Evolutionary conservation across 92 coral and sea anemone species (phyloP), one percentile per base, ranked within the genome.

Genomic region (Blastomussa wellsi): DNA sequence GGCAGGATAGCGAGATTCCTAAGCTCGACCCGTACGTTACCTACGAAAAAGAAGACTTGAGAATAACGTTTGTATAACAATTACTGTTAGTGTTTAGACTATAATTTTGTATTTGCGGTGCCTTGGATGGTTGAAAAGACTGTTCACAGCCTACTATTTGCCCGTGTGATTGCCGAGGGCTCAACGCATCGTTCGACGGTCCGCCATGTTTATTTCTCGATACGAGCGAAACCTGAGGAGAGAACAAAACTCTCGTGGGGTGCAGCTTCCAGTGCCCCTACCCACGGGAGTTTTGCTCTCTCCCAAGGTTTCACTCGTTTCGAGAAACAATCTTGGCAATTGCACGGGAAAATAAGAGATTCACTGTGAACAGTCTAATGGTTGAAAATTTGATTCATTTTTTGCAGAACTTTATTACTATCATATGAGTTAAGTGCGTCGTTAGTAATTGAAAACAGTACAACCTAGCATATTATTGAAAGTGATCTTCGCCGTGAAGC

Each of bases 41-140:
- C 17, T 94, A 90, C 69, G 98, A 94, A 73, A 87, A 88, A 36
- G 93, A 92, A 37, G 96, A 94, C 83, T 83, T 96, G 84, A 86
- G 98, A 80, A 92, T 96, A 41, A 96, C 98, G 62, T 96, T 96
- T 88, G 98, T 96, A 37, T 95, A 76, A 84, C 3, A 59, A 77
- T n/a, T 59, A 24, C 32, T 1, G 24, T 35, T 37, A 9, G n/a
- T n/a, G n/a, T 39, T 1, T 39, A 60, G 38, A 31, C 41, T 26
- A 32, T 26, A 71, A 52, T 62, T 51, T 49, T 72, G 57, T 86
- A 36, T 78, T 79, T 48, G 42, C 77, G 49, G 78, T 42, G 20
- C 51, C 78, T 14, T 52, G 80, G 10, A 52, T 52, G 31, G 64
- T 35, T 52, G 68, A 35, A 55, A 77, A 1, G n/a, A n/a, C n/a